Percentiles rank a stretch among this genome's conserved stretches.
Conservation (phyloP, 92 coral and sea anemone species). For the Isaurus tuberculatus region DNA sequence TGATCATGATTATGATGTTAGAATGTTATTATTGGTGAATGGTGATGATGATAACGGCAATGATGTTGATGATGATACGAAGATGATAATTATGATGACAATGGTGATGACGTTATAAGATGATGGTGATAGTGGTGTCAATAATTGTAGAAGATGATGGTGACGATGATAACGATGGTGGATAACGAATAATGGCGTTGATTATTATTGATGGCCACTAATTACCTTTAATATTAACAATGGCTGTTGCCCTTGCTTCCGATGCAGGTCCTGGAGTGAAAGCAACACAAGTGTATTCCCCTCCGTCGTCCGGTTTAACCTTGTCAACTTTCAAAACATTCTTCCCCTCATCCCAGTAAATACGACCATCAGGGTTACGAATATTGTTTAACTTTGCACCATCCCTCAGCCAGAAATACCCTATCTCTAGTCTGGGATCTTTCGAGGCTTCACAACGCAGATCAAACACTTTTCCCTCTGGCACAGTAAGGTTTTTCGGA, state of each 20-base stretch:
- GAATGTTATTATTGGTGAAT: too few relatives aligned
- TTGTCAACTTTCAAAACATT: slow-evolving; percentile 56
- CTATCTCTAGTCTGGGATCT: slow-evolving; percentile 47
- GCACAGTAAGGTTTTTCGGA: slow-evolving; percentile 43
- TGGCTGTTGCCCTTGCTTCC: slow-evolving; percentile 63
- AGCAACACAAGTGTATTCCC: slow-evolving; percentile 84
- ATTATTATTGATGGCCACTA: not conserved
- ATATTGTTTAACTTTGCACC: slow-evolving; percentile 45
- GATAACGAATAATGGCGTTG: too few relatives aligned
- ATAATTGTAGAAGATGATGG: not conserved
- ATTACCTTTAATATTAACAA: slow-evolving; percentile 79
- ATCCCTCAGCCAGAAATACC: slow-evolving; percentile 75
- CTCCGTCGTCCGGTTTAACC: slow-evolving; percentile 70
- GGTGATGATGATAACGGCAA: not conserved
- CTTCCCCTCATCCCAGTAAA: slow-evolving; percentile 55
- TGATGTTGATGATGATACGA: not conserved
- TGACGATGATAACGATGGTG: not conserved
- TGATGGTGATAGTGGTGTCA: not conserved
- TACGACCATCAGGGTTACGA: slow-evolving; percentile 19
- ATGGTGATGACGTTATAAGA: not conserved
- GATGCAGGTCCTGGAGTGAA: slow-evolving; percentile 78
- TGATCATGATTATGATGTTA: not conserved
- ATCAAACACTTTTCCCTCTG: slow-evolving; percentile 52
- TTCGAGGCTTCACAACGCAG: slow-evolving; percentile 70
- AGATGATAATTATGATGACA: not conserved